Percentiles rank a stretch among this genome's conserved stretches.
phyloP scores from a whole-genome alignment of 64 coral and sea anemone species.

The Trachythela sp. region DNA sequence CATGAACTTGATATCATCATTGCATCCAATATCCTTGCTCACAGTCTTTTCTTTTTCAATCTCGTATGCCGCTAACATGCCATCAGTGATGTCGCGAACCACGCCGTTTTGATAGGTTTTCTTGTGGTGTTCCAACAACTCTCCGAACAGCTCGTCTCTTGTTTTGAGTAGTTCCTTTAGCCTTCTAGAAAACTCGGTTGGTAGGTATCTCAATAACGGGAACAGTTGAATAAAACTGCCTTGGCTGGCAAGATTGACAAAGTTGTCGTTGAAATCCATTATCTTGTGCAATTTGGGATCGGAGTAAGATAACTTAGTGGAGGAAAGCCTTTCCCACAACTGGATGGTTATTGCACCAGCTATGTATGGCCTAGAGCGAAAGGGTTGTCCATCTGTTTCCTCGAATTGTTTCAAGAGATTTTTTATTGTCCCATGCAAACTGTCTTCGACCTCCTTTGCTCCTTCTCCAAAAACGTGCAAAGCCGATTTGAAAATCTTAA shows the following conservation, averaged over 20 bases:
- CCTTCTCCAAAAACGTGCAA: neutral
- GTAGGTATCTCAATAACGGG: neutral
- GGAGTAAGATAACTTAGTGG: neutral
- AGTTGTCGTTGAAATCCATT: neutral
- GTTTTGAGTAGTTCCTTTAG: neutral
- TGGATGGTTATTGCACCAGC: neutral
- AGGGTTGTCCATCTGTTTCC: neutral
- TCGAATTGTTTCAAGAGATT: neutral
- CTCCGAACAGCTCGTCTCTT: neutral
- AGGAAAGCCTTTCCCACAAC: neutral
- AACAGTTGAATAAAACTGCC: neutral
- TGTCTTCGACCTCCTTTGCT: neutral
- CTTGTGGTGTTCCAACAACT: neutral
- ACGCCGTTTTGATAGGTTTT: neutral
- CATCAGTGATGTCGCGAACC: neutral
- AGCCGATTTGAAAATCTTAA: neutral
- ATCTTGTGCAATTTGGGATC: neutral
- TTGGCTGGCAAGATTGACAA: neutral
- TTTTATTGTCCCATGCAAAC: neutral
- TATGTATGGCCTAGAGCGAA: neutral
- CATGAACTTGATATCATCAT: neutral
- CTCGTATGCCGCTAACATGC: neutral
- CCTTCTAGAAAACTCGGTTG: neutral
- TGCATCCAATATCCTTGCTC: neutral
- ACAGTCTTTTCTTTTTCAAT: neutral